These are phyloP conservation scores for Drosophila paracracens DNA, from an alignment of 2,888 invertebrate species.

Conservation along the genomic window DNA sequence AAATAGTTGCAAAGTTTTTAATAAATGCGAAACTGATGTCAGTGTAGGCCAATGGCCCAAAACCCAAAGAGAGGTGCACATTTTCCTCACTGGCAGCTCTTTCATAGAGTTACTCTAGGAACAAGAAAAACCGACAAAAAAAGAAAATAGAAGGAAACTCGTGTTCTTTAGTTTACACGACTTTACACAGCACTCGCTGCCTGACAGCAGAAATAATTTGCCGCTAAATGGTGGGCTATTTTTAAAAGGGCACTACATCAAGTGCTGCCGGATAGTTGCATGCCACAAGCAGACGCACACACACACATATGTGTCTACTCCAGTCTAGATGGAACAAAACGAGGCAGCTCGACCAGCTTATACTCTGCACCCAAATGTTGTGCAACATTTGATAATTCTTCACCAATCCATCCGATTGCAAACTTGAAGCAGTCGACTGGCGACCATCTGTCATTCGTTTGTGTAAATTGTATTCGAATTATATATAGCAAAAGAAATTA, in stretches of 20 bases:
- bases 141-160: constrained; percentile 9
- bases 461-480: neutral
- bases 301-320: constrained; percentile 1
- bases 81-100: constrained; percentile 10
- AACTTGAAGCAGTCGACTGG: constrained; percentile 6
- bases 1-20: constrained; percentile 11
- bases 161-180: constrained; percentile 29
- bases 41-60: constrained; percentile 22
- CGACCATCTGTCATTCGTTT: neutral
- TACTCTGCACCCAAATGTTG: neutral
- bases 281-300: constrained; percentile 40
- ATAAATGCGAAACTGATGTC: constrained; percentile 29
- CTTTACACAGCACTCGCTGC: constrained; percentile 58
- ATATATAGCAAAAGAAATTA: neutral
- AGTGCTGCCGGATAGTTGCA: constrained; percentile 55
- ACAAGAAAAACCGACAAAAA: neutral
- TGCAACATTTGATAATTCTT: neutral
- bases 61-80: constrained; percentile 4
- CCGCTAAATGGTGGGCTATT: constrained; percentile 63
- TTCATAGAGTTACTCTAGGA: neutral
- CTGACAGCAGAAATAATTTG: constrained; percentile 62
- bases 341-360: neutral
- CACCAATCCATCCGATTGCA: neutral
- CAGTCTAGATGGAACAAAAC: constrained; percentile 3
- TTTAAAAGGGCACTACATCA: constrained; percentile 61